Evolutionary conservation across 2,888 invertebrate species (phyloP).

Genomic region (Lomographa bimaculata): DNA sequence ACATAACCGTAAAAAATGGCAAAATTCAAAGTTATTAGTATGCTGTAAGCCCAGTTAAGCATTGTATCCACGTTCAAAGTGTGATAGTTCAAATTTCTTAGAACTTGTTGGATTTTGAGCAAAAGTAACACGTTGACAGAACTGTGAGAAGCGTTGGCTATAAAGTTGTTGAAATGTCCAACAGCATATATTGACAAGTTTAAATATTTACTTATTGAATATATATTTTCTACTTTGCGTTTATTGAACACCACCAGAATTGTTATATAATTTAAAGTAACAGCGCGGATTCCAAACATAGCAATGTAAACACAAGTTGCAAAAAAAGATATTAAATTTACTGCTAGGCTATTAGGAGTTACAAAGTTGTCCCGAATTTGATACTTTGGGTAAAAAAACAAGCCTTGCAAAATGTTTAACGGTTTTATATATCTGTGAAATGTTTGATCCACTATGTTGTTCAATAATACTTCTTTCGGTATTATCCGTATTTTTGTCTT

Average conservation of each 20-base stretch:
- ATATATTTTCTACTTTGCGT: neutral
- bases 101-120: constrained; percentile 8
- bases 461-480: constrained; percentile 10
- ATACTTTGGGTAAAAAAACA: constrained; percentile 9
- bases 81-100: neutral
- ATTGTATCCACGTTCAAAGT: neutral
- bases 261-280: too few species aligned
- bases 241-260: neutral
- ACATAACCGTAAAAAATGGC: neutral
- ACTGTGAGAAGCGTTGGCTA: neutral
- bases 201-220: neutral
- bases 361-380: constrained; percentile 16
- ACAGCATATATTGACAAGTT: neutral
- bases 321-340: neutral
- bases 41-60: constrained; percentile 4
- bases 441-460: constrained; percentile 5
- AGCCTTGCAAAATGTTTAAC: constrained; percentile 6
- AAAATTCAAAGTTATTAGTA: neutral
- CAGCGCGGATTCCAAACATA: neutral
- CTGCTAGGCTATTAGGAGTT: constrained; percentile 2
- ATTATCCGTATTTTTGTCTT: constrained; percentile 1
- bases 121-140: constrained; percentile 8
- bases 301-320: constrained; percentile 4
- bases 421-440: constrained; percentile 10
- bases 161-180: constrained; percentile 7